A percentile compares a stretch with the other conserved stretches of the same genome.
phyloP scores from a whole-genome alignment of 2,113 vertebrate species.

The Pomatorhinus ruficollis region DNA sequence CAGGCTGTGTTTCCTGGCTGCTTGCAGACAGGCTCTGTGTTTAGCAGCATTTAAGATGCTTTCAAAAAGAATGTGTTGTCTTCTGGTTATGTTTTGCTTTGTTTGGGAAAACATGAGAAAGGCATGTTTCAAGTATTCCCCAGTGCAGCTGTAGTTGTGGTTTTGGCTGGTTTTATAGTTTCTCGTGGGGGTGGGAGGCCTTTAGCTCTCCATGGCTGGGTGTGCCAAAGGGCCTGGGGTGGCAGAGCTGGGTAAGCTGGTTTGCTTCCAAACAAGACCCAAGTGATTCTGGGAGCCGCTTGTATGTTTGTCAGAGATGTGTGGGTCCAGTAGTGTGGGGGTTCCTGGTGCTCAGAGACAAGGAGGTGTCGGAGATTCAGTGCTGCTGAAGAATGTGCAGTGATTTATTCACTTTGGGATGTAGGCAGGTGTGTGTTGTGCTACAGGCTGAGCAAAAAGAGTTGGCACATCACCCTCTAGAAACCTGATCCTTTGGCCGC shows the following conservation, averaged over 20 bases:
- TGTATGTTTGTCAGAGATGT: background rate
- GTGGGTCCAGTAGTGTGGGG: background rate
- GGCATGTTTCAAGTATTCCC: background rate
- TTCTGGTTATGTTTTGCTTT: background rate
- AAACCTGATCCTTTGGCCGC: background rate
- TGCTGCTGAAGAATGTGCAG: accelerated
- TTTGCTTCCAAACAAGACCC: background rate
- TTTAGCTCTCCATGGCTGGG: background rate
- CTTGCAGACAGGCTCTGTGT: background rate
- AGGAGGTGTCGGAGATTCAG: background rate
- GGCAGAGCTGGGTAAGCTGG: accelerated
- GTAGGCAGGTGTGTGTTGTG: accelerated
- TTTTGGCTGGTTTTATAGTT: background rate
- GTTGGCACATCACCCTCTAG: accelerated
- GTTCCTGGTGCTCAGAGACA: background rate
- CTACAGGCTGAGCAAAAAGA: background rate
- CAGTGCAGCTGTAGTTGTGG: background rate
- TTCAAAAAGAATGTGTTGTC: background rate
- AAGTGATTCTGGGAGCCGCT: background rate
- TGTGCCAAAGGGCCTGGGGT: background rate
- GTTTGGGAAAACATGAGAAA: background rate
- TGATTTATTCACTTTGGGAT: background rate
- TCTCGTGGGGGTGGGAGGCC: background rate
- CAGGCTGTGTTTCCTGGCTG: accelerated
- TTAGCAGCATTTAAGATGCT: background rate